Evolutionary conservation across 2,113 vertebrate genomes (phyloP), one percentile per base, ranked within the genome.

Genomic region (Epinephelus moara): DNA sequence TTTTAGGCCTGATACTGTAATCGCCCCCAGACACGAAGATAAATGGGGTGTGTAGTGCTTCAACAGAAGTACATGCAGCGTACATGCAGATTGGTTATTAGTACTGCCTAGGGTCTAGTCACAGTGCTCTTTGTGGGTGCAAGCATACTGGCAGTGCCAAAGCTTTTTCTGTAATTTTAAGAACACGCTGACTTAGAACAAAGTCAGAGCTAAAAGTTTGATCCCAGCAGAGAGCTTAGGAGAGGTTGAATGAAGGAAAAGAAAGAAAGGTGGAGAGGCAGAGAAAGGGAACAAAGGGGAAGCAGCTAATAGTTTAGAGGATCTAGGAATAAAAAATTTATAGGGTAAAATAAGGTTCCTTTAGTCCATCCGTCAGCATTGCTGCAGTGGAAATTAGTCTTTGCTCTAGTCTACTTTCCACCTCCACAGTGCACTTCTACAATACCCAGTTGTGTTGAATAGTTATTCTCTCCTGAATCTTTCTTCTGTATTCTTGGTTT

Each of bases 321-420:
- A 90, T 85, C 87, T 57, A 63, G 71, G 87, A 86, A 91, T 92
- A 79, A 91, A 93, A 91, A n/a, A 90, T 93, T 83, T 83, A 91
- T 88, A 57, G 27, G 86, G 68, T 92, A 88, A 92, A 93, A 93
- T 91, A 91, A 87, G 87, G 87, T 83, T 90, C 84, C 78, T 83
- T 85, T 81, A 79, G 88, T 89, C 86, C 89, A 92, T 89, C 90
- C 60, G 85, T 90, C 90, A 92, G 87, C 81, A 87, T 56, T 59
- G 78, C 70, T 85, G 90, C 87, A 90, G 85, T 88, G 86, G 85
- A 91, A 90, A 89, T 89, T 70, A 88, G 74, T 86, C 87, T 55
- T 88, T 76, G 61, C 61, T 87, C 62, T 19, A 62, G 79, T 84
- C 79, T n/a, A n/a, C 52, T 75, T 70, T 84, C 59, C 73, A 88